phyloP scores from a whole-genome alignment of 2,888 invertebrate genomes.

The Lasioglossum pauxillum region DNA sequence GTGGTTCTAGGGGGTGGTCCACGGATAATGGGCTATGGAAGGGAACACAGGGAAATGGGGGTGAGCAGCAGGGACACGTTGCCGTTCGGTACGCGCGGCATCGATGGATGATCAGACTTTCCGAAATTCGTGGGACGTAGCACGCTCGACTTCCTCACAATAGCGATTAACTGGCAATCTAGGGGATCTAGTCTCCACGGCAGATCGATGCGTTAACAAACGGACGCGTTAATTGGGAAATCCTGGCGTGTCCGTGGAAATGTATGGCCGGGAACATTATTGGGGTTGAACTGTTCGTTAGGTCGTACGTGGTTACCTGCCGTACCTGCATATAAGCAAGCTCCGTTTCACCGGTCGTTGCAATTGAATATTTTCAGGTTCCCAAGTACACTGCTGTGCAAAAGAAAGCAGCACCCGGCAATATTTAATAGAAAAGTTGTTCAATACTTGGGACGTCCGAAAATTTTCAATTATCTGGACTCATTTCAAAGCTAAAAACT shows the following conservation, averaged over 20 bases:
- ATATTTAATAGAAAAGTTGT: too few species aligned
- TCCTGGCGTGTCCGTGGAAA: conserved; percentile 5
- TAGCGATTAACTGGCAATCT: conserved; percentile 12
- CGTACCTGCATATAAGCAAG: neutral
- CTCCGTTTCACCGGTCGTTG: neutral
- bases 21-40: neutral
- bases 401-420: too few species aligned
- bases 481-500: too few species aligned
- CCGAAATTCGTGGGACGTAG: conserved; percentile 22
- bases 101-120: conserved; percentile 34
- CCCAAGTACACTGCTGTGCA: neutral
- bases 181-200: neutral
- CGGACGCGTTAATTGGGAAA: conserved; percentile 21
- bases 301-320: neutral
- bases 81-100: neutral
- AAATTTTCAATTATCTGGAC: too few species aligned
- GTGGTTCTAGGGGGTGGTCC: neutral
- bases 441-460: too few species aligned
- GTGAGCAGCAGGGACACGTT: neutral
- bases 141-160: conserved; percentile 28
- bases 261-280: conserved; percentile 10
- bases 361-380: neutral
- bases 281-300: conserved; percentile 16
- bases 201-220: conserved; percentile 29
- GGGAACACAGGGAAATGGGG: neutral